These are phyloP conservation scores for Camponotus floridanus DNA, from an alignment of 1,140 invertebrate genomes.

Conservation along the genomic window DNA sequence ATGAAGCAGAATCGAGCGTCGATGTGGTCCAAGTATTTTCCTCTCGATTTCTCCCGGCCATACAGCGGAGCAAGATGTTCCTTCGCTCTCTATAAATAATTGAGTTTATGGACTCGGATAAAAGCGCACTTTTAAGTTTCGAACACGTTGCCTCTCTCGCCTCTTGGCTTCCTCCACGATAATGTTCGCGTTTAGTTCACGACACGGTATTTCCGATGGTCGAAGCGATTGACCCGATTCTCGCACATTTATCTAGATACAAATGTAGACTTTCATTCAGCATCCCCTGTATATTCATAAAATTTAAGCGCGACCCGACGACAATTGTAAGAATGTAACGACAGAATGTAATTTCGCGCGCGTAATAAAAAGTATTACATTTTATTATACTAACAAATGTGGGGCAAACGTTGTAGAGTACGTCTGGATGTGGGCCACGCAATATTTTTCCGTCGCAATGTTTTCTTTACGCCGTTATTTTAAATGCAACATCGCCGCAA, in stretches of 20 bases:
- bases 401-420: background rate
- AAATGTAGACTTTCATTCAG: background rate
- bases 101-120: conserved; percentile 62
- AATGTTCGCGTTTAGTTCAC: conserved; percentile 15
- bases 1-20: conserved; percentile 15
- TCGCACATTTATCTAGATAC: no score
- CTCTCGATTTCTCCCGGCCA: conserved; percentile 41
- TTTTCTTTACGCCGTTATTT: conserved; percentile 20
- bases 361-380: background rate
- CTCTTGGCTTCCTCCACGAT: conserved; percentile 25
- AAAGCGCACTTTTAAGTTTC: conserved; percentile 67
- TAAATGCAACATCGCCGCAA: conserved; percentile 17
- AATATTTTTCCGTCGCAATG: background rate
- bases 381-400: conserved; percentile 17
- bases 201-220: conserved; percentile 25
- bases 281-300: background rate
- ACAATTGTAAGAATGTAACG: background rate
- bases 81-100: conserved; percentile 68
- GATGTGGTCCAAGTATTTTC: conserved; percentile 42
- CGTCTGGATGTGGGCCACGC: background rate
- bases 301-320: background rate
- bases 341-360: conserved; percentile 7
- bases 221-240: conserved; percentile 28
- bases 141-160: conserved; percentile 60
- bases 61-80: conserved; percentile 31